Conservation (phyloP, 2,888 invertebrate species). For the Torymus texanus region DNA sequence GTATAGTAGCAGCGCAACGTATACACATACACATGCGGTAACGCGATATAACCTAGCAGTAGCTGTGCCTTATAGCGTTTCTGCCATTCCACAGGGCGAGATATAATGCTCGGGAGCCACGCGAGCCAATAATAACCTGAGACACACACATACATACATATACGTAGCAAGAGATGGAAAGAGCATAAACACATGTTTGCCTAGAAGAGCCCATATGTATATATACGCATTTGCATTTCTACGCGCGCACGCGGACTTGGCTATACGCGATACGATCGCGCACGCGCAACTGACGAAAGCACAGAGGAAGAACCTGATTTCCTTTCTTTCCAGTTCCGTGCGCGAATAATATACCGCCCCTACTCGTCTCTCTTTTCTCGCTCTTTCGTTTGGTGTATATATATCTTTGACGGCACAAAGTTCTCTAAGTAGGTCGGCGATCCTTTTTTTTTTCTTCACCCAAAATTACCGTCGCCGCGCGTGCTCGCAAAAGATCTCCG, state of each 20-base stretch:
- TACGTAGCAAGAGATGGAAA: constrained; percentile 49
- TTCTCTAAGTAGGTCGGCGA: too few species aligned
- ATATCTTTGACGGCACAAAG: too few species aligned
- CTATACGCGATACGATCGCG: constrained; percentile 54
- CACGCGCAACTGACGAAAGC: neutral
- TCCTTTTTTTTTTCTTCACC: too few species aligned
- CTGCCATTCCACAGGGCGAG: too few species aligned
- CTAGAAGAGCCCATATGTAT: constrained; percentile 67
- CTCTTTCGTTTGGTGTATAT: too few species aligned
- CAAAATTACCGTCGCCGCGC: too few species aligned
- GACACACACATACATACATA: constrained; percentile 62
- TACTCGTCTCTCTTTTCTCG: too few species aligned
- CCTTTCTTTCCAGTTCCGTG: neutral
- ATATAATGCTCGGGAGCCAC: constrained; percentile 72
- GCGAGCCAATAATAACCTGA: constrained; percentile 74
- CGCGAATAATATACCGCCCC: neutral
- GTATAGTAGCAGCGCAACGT: too few species aligned
- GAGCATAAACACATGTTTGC: constrained; percentile 72
- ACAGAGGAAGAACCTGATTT: neutral
- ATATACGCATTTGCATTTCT: constrained; percentile 48
- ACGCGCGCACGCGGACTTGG: constrained; percentile 64
- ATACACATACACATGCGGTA: too few species aligned
- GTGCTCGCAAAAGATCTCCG: too few species aligned
- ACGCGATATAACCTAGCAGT: too few species aligned
- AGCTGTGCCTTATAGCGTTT: too few species aligned